Base-by-base conservation (phyloP, 2,888 invertebrate species). In the Tetropium fuscum region DNA sequence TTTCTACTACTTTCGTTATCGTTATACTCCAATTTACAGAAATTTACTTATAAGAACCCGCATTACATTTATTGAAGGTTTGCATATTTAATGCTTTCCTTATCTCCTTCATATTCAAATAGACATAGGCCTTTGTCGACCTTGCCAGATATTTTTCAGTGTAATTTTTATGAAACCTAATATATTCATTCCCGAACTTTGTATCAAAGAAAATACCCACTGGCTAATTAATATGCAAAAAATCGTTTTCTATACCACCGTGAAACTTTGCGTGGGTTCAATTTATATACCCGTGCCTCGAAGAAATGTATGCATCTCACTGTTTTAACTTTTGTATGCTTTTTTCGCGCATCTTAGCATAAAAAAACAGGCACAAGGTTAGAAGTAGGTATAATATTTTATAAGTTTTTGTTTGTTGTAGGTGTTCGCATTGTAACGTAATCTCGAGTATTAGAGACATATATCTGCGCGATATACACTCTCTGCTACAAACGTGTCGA, bases 301-400 rank as follows among this genome's bases (percentile, higher is more conserved):
- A 13, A 13, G 19, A 11, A 27, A 27, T 44, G 27, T 55, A 36
- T 55, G 55, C 47, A 45, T 27, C 22, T 47, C 13, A 27, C 22
- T 40, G 16, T 49, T 25, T 38, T 27, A 11, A 30, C 30, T 11
- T 16, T 5, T 25, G 8, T 10, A 22, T 40, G 13, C 38, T 41
- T 57, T 57, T 58, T 49, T 47, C 49, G 34, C 44, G 44, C 19
- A 49, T 18, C 58, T 64, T 61, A 34, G 49, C 59, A 59, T 64
- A 56, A 64, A 64, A n/a, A 59, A 64, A 61, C 40, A 56, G 44
- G 61, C 49, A 59, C 64, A 64, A 64, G 64, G 64, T 59, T 62
- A 58, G 15, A 38, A 56, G 48, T 41, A 38, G 53, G 48, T 41
- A 34, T 64, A 16, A 63, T 51, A 54, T 55, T 58, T 63, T 43